Base-by-base conservation (phyloP, 1,140 invertebrate species). In the Aphaenogaster floridana region DNA sequence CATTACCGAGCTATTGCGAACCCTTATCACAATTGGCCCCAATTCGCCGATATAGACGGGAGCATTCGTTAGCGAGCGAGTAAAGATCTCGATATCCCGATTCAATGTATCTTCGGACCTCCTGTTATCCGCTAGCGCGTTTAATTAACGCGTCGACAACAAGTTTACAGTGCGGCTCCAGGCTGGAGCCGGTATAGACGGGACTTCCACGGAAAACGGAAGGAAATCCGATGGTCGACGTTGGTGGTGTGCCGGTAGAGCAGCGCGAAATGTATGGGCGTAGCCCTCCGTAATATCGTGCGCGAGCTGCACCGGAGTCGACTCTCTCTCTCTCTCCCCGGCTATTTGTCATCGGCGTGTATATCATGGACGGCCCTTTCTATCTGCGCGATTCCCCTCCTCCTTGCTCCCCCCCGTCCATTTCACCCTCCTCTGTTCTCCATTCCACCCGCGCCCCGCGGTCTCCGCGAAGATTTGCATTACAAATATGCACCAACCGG, bases 391-490 rank as follows among this genome's bases (percentile, higher is more conserved):
- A 84, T 76, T 59, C 42, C 54, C 42, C 13, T 0, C 21, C 21
- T 11, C 17, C 3, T 39, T 45, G 76, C 66, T 59, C 69, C 50
- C 52, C 42, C 88, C 52, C 85, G 76, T 68, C 57, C 87, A 61
- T 54, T n/a, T 50, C 81, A 66, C 63, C 66, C 77, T 7, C 42
- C 59, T 36, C 71, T 85, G 42, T 79, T 84, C 48, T 36, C 78
- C 48, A 54, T 15, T 64, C 68, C 72, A 54, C 86, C 89, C 74
- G 66, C 84, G 71, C 39, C 54, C 68, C 68, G 80, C 77, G 89
- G 90, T 87, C 89, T 87, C 80, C 89, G 90, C 89, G 87, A 91
- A 92, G 90, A 94, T 94, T 94, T 94, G 93, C 93, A 93, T 93
- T 93, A 92, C 93, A 93, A 94, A 93, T 93, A 92, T 92, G 88